These are phyloP conservation scores for Synergus gifuensis DNA, from an alignment of 2,888 invertebrate genomes.

Conservation along the genomic window DNA sequence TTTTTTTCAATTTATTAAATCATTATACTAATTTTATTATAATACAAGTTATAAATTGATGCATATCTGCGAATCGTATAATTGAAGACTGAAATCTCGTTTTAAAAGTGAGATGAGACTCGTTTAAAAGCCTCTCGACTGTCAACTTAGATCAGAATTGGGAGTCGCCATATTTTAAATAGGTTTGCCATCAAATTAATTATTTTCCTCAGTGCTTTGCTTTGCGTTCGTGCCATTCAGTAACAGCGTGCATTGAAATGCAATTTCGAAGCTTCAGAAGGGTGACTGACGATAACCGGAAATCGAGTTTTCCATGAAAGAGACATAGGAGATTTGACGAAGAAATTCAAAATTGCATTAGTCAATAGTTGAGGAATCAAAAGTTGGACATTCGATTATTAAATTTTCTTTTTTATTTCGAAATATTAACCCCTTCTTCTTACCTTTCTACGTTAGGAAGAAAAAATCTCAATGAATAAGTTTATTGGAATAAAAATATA, in stretches of 20 bases:
- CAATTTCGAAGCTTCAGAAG: constrained; percentile 64
- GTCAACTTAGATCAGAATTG: not conserved
- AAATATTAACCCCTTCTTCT: not conserved
- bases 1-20: not conserved
- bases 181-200: constrained; percentile 22
- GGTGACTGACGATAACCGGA: constrained; percentile 67
- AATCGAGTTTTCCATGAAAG: constrained; percentile 67
- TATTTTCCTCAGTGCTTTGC: constrained; percentile 28
- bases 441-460: not conserved
- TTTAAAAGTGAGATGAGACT: not conserved
- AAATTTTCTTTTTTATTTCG: not conserved
- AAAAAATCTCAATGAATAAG: too few species aligned
- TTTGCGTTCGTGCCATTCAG: constrained; percentile 35
- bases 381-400: not conserved
- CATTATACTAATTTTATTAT: not conserved
- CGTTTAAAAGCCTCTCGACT: not conserved
- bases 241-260: constrained; percentile 64
- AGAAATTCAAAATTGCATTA: not conserved
- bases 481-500: too few species aligned
- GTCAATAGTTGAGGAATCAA: not conserved
- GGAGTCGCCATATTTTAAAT: constrained; percentile 9
- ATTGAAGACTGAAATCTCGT: constrained; percentile 10
- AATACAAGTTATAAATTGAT: not conserved
- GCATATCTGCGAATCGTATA: not conserved
- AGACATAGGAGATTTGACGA: constrained; percentile 45